Conservation (phyloP, 2,113 vertebrate species). For the cat (Felis catus) region F.catus_Fca126_mat1.0 CM031420.1:16561001-16561500, state of each 20-base stretch:
- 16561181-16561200: background rate
- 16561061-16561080: no score
- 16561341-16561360: background rate
- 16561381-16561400: background rate
- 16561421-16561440: background rate
- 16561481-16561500: background rate
- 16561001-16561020: no score
- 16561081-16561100: background rate
- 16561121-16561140: background rate
- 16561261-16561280: background rate
- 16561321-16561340: fast-evolving
- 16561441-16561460: background rate
- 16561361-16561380: background rate
- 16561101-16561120: background rate
- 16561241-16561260: background rate
- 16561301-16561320: background rate
- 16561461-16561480: background rate
- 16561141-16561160: background rate
- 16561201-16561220: background rate
- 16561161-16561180: background rate
- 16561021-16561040: no score
- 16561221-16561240: background rate
- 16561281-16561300: background rate
- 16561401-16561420: background rate
- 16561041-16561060: no score